These are phyloP conservation scores for Graptemys geographica DNA, from an alignment of 2,797 vertebrate species.

Conservation along the genomic window DNA sequence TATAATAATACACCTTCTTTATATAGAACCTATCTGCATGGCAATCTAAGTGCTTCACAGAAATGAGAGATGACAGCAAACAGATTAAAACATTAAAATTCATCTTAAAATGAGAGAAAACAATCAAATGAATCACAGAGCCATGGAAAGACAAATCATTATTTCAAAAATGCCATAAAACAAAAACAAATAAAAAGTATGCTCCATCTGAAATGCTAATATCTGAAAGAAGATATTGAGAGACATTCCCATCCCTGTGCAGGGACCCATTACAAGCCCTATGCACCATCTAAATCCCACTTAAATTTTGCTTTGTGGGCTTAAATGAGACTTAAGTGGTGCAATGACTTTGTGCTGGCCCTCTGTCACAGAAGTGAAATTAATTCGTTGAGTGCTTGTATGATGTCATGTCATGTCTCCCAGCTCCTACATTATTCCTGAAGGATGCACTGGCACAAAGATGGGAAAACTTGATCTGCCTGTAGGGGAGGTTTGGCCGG, in stretches of 20 bases:
- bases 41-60: slow-evolving; percentile 53
- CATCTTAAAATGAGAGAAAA: slow-evolving; percentile 60
- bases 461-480: slow-evolving; percentile 21
- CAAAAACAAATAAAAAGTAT: slow-evolving; percentile 66
- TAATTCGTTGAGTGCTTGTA: background rate
- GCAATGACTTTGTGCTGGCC: background rate
- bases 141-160: slow-evolving; percentile 56
- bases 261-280: background rate
- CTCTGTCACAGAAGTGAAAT: background rate
- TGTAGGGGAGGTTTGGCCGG: too few species aligned
- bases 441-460: background rate
- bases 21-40: slow-evolving; percentile 52
- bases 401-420: background rate
- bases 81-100: slow-evolving; percentile 69
- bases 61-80: slow-evolving; percentile 69
- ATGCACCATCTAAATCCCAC: background rate
- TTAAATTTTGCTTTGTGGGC: background rate
- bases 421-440: slow-evolving; percentile 32
- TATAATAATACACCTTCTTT: slow-evolving; percentile 66
- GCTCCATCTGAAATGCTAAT: background rate
- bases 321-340: background rate
- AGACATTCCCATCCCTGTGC: slow-evolving; percentile 11
- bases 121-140: slow-evolving; percentile 67
- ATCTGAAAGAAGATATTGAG: background rate
- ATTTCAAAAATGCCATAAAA: slow-evolving; percentile 68